These are phyloP conservation scores for Sphyrna mokarran DNA, from an alignment of 2,113 vertebrate genomes.

Conservation along the genomic window DNA sequence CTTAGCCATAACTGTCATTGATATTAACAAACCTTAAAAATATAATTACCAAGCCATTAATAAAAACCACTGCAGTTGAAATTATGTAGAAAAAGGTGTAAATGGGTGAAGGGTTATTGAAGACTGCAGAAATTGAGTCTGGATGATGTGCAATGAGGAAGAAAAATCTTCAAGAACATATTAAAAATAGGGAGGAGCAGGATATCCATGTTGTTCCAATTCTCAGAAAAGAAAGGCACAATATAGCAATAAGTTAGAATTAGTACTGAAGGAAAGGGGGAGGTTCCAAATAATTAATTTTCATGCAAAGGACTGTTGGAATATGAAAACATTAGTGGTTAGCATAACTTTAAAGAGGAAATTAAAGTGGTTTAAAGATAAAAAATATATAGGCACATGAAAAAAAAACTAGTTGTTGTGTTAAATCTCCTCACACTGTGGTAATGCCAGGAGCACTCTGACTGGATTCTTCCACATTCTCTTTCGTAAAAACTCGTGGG, in stretches of 20 bases:
- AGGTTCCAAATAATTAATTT: neutral
- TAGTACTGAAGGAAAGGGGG: neutral
- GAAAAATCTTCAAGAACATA: neutral
- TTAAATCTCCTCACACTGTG: neutral
- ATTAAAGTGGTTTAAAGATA: neutral
- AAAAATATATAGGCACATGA: neutral
- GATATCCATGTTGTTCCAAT: neutral
- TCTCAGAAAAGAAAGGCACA: neutral
- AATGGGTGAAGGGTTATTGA: neutral
- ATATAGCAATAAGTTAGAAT: neutral
- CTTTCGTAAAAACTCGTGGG: neutral
- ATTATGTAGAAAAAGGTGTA: neutral
- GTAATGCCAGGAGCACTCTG: neutral
- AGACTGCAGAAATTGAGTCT: neutral
- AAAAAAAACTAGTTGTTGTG: neutral
- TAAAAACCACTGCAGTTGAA: neutral
- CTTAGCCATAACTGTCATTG: too few relatives aligned
- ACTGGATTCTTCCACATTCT: neutral
- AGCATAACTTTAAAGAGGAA: neutral
- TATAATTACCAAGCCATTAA: too few relatives aligned
- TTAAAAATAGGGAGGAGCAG: neutral
- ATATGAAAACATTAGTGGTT: neutral
- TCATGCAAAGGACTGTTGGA: neutral
- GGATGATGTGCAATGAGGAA: neutral
- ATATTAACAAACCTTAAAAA: too few relatives aligned